These are phyloP conservation scores for Loris lydekkerianus DNA, from an alignment of 2,797 vertebrate genomes.

Conservation along the genomic window DNA sequence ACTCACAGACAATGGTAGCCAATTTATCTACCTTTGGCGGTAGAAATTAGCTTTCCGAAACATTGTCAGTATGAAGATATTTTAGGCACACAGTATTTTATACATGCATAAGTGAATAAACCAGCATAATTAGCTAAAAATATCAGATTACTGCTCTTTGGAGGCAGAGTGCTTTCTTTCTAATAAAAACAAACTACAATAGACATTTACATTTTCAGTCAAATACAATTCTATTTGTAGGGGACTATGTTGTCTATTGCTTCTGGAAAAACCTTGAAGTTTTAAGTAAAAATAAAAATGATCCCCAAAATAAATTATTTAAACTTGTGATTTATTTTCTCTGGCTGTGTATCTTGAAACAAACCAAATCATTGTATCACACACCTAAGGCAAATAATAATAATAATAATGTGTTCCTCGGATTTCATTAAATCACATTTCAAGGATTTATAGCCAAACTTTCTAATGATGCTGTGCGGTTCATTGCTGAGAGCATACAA, in stretches of 20 bases:
- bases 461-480: neutral
- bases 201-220: neutral
- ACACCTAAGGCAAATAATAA: slow-evolving; percentile 47
- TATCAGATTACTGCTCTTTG: neutral
- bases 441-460: neutral
- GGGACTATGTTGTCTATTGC: neutral
- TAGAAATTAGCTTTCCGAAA: slow-evolving; percentile 17
- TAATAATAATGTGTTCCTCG: neutral
- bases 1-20: neutral
- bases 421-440: slow-evolving; percentile 45
- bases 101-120: neutral
- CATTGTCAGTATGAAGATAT: neutral
- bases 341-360: neutral
- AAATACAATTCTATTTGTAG: neutral
- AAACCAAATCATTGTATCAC: slow-evolving; percentile 38
- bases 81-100: neutral
- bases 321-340: neutral
- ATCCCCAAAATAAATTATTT: neutral
- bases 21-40: neutral
- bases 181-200: neutral
- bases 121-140: neutral
- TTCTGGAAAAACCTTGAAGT: neutral
- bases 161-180: neutral
- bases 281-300: neutral
- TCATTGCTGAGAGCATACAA: slow-evolving; percentile 25